A percentile compares a stretch with the other conserved stretches of the same genome.
These are phyloP conservation scores for Halocynthia roretzi DNA, from an alignment of 23 tunicate genomes.

Conservation along the genomic window DNA sequence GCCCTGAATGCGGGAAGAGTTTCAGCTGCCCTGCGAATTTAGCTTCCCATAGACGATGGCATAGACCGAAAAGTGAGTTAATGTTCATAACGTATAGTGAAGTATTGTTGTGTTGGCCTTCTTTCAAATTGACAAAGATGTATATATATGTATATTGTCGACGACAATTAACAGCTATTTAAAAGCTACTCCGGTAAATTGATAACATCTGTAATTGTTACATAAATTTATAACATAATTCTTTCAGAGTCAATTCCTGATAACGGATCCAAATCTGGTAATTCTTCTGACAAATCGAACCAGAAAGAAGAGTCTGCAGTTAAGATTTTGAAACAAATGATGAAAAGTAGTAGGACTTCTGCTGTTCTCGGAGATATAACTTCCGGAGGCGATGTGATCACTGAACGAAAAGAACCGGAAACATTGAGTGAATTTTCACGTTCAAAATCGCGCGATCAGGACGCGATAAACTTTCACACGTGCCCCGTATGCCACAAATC, in stretches of 20 bases:
- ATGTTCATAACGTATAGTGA: not conserved
- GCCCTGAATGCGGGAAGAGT: constrained; percentile 65
- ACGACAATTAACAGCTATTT: no score
- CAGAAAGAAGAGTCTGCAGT: no score
- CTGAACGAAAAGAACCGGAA: no score
- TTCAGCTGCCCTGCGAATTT: constrained; percentile 81
- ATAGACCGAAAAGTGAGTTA: constrained; percentile 64
- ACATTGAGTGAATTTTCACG: no score
- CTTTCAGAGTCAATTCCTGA: not conserved
- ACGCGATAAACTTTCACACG: not conserved
- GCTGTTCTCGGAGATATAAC: not conserved
- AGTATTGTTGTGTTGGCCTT: not conserved
- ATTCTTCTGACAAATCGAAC: no score
- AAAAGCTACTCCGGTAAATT: no score
- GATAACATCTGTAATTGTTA: not conserved
- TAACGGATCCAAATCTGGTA: not conserved
- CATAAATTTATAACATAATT: not conserved
- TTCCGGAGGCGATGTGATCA: no score
- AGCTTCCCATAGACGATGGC: constrained; percentile 88
- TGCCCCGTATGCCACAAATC: not conserved
- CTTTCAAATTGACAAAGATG: not conserved
- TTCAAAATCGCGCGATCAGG: no score
- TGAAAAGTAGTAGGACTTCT: not conserved
- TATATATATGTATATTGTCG: no score
- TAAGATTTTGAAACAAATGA: not conserved